Percentiles rank a stretch among this genome's conserved stretches.
Evolutionary conservation across 2,888 invertebrate species (phyloP).

Genomic region (Eupithecia vulgata): DNA sequence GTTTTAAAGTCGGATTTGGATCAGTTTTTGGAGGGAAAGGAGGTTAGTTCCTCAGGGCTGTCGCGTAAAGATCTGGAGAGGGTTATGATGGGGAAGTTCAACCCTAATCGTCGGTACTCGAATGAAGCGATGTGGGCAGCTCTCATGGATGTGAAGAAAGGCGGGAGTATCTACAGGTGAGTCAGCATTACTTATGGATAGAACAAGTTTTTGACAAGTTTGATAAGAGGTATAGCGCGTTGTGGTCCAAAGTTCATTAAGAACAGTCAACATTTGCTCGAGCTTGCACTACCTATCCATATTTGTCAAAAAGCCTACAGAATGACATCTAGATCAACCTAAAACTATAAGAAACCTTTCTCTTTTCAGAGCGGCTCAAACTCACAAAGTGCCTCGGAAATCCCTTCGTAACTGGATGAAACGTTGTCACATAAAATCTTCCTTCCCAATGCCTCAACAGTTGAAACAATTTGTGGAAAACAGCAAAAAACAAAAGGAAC

Average conservation of each 20-base stretch:
- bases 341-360: not conserved
- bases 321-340: not conserved
- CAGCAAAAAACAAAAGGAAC: conserved; percentile 78
- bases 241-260: not conserved
- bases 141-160: conserved; percentile 84
- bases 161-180: conserved; percentile 85
- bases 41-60: conserved; percentile 78
- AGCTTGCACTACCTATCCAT: too few relatives aligned
- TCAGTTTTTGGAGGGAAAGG: conserved; percentile 79
- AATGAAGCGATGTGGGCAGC: conserved; percentile 84
- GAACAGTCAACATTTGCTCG: not conserved
- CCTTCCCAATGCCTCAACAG: conserved; percentile 84
- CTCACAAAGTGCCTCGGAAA: conserved; percentile 84
- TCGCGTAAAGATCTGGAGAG: conserved; percentile 78
- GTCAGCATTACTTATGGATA: conserved; percentile 25
- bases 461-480: conserved; percentile 83
- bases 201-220: not conserved
- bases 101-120: conserved; percentile 78
- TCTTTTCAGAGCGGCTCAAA: conserved; percentile 83
- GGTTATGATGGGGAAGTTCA: conserved; percentile 82
- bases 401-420: conserved; percentile 86
- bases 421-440: conserved; percentile 84
- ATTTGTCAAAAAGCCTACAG: not conserved
- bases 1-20: conserved; percentile 79
- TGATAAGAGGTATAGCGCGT: not conserved